Percentiles rank a stretch among this genome's conserved stretches.
phyloP scores from a whole-genome alignment of 2,797 vertebrate species.

The Dromococcyx pavoninus region DNA sequence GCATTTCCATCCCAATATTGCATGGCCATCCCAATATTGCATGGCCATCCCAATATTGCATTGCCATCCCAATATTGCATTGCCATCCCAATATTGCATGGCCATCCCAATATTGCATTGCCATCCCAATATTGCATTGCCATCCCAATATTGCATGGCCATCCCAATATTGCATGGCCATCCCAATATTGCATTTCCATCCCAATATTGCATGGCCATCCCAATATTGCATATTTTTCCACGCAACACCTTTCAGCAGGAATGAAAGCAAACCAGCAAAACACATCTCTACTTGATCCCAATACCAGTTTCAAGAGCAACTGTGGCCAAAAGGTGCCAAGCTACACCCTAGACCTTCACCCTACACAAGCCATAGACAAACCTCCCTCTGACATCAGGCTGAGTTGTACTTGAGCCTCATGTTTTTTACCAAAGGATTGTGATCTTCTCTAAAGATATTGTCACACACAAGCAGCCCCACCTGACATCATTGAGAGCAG shows the following conservation, averaged over 20 bases:
- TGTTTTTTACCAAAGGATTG: rapidly evolving
- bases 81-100: too few relatives aligned
- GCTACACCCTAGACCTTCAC: too few relatives aligned
- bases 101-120: too few relatives aligned
- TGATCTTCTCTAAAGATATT: neutral
- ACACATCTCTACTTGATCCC: neutral
- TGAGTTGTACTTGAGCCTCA: neutral
- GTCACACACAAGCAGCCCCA: rapidly evolving
- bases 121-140: too few relatives aligned
- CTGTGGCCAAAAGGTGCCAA: neutral
- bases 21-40: too few relatives aligned
- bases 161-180: too few relatives aligned
- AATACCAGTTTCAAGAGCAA: neutral
- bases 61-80: too few relatives aligned
- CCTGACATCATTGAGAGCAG: neutral
- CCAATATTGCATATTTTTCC: neutral
- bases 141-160: too few relatives aligned
- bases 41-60: too few relatives aligned
- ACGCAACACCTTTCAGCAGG: neutral
- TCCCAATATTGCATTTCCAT: too few relatives aligned
- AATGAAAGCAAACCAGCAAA: neutral
- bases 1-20: too few relatives aligned
- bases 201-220: too few relatives aligned
- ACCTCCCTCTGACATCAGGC: neutral
- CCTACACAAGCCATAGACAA: neutral